Conservation (phyloP, 2,797 vertebrate species). For the Meda fulgida region DNA sequence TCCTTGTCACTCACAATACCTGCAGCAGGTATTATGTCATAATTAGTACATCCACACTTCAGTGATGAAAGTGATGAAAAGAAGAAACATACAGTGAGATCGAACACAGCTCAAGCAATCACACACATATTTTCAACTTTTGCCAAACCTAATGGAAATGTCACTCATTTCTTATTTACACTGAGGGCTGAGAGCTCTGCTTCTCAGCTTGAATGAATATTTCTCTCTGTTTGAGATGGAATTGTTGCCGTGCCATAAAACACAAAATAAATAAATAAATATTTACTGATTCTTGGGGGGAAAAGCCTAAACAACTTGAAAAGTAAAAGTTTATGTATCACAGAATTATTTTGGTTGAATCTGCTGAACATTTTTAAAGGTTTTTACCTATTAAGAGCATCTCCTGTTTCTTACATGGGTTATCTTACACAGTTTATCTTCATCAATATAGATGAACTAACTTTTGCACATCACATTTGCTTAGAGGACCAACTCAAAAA, state of each 20-base stretch:
- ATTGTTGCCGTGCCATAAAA: neutral
- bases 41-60: slow-evolving; percentile 50
- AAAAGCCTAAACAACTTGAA: neutral
- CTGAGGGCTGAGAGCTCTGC: slow-evolving; percentile 40
- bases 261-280: slow-evolving; percentile 12
- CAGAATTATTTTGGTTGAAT: neutral
- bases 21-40: slow-evolving; percentile 46
- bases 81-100: slow-evolving; percentile 25
- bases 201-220: slow-evolving; percentile 50
- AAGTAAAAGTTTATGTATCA: neutral
- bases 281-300: neutral
- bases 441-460: neutral
- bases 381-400: neutral
- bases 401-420: neutral
- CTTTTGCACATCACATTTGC: neutral
- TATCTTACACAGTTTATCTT: neutral
- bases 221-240: slow-evolving; percentile 44
- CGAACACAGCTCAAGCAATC: slow-evolving; percentile 26
- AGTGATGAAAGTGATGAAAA: slow-evolving; percentile 40
- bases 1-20: slow-evolving; percentile 36
- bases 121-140: slow-evolving; percentile 38
- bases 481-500: neutral
- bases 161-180: slow-evolving; percentile 62
- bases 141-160: slow-evolving; percentile 57
- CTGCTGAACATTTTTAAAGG: no score